Base-by-base conservation (phyloP, 2,113 vertebrate species). In the Chiloscyllium plagiosum region DNA sequence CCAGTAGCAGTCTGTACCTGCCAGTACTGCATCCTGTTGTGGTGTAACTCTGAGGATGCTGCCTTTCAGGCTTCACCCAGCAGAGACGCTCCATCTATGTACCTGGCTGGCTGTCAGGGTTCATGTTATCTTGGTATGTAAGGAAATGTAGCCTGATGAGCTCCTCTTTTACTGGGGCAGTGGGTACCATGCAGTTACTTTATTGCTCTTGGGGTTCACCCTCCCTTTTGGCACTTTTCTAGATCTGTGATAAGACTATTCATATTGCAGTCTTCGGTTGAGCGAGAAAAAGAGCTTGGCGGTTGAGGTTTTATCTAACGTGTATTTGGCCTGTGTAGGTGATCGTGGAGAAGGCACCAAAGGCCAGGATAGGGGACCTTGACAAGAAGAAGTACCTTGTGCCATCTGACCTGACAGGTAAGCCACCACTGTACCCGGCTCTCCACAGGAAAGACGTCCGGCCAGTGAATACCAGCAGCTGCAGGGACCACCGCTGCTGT, bases 311-410 rank as follows among this genome's bases (percentile, higher is more conserved):
- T 12, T 69, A 56, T 10, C 6, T 68, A 52, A 52, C n/a, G 42
- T 96, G 50, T 90, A 94, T 50, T 65, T 56, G 52, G 78, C 8
- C 10, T 19, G 47, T 20, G 29, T 90, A 99, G 98, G 98, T 99
- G 96, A 99, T 99, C 96, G 98, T 99, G 97, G 98, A 99, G 97
- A 99, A 99, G 96, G 98, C 98, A 24, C 98, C 98, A 96, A 99
- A 99, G 97, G 98, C 98, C 96, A 98, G 98, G 97, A 99, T 99
- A 98, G 98, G 98, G 96, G 98, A 99, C 96, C 97, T 99, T 97
- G 98, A 99, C 97, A 99, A 99, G 97, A 99, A 99, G 97, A 99
- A 99, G 97, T 99, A 99, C 95, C 97, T 99, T 97, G 98, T 99
- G 96, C 98, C 98, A 95, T 99, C 98, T 47, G 98, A 99, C 97